A percentile compares a stretch with the other conserved stretches of the same genome.
phyloP scores from a whole-genome alignment of 2,113 vertebrate genomes.

The Strix aluco region DNA sequence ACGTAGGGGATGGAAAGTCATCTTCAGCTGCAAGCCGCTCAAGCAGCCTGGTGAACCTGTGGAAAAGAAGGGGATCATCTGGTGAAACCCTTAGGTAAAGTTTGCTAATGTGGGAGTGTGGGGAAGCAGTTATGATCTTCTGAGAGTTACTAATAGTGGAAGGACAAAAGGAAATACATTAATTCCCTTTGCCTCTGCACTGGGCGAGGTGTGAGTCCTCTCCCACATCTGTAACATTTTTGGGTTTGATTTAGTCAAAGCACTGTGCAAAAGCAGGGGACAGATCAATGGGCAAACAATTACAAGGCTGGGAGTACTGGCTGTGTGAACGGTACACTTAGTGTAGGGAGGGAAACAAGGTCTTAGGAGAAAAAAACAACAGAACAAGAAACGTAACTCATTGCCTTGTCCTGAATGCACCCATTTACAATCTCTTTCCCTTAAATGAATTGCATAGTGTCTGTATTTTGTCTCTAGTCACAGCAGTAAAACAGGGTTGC shows the following conservation, averaged over 20 bases:
- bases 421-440: not conserved
- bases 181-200: not conserved
- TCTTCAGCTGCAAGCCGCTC: constrained; percentile 94
- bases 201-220: not conserved
- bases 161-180: not conserved
- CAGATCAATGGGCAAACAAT: not conserved
- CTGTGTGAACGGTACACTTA: not conserved
- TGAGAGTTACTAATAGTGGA: not conserved
- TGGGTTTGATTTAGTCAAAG: not conserved
- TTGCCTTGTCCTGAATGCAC: not conserved
- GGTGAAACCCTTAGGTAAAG: constrained; percentile 95
- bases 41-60: constrained; percentile 94
- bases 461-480: not conserved
- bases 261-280: not conserved
- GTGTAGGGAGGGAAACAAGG: not conserved
- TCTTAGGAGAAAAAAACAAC: not conserved
- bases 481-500: not conserved
- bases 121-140: not conserved
- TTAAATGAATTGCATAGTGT: not conserved
- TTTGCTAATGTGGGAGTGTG: not conserved
- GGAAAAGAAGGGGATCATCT: constrained; percentile 93
- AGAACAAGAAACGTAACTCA: not conserved
- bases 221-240: not conserved
- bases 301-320: not conserved
- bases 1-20: constrained; percentile 94